Base-by-base conservation (phyloP, 2,888 invertebrate genomes). In the Lithophane semibrunnea region DNA sequence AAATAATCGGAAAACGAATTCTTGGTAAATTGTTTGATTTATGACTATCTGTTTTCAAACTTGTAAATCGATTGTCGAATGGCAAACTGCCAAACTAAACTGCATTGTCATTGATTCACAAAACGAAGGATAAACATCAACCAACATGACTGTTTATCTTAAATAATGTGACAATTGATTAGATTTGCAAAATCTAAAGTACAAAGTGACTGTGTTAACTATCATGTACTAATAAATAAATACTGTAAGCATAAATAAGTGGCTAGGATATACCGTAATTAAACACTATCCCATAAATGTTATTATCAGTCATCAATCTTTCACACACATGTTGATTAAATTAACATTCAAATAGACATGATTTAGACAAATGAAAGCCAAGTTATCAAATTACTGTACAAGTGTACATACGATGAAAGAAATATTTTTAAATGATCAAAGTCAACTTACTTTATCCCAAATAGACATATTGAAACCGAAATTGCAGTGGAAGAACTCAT, bases 401-500 rank as follows among this genome's bases (percentile, higher is more conserved):
- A 29, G 21, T 67, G 3, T 16, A 56, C n/a, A 16, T 7, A 37
- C 3, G 21, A 56, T 16, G 9, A 37, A 37, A 29, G 4, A 5
- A n/a, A 21, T 29, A 10, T 42, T 37, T 42, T 67, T 21, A 37
- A n/a, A n/a, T 60, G 16, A 9, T 37, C 37, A 60, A 68, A 60
- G 18, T n/a, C 18, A 61, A 79, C 91, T 90, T 87, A 98, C 97
- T 95, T 96, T 97, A 91, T 98, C 98, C 98, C 98, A 98, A 56
- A 97, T 80, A 64, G 93, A 95, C 92, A 97, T 97, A 90, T 98
- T 98, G 91, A 98, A 98, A 1, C 97, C 98, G 88, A 98, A 98
- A 93, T 98, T 98, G 89, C 98, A 97, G 90, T 98, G 98, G 94
- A 98, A 98, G 93, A 98, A 98, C 94, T 98, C 98, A 88, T 98